Conservation (phyloP, 2,797 vertebrate genomes). For the Lacerta bilineata region DNA sequence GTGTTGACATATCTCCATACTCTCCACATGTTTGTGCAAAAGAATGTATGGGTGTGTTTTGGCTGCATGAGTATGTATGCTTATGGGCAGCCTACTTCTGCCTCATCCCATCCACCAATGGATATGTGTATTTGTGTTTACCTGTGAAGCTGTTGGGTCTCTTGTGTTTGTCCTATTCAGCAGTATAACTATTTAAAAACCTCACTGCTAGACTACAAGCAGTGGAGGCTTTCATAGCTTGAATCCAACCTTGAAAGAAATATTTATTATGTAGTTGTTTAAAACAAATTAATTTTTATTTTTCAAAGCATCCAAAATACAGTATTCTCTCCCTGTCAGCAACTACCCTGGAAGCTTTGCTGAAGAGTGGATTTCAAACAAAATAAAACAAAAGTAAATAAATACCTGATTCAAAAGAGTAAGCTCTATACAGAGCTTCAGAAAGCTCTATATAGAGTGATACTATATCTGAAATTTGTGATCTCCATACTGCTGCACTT, state of each 20-base stretch:
- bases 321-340: background rate
- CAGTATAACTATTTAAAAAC: too few species aligned
- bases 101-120: too few species aligned
- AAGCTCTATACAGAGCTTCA: too few species aligned
- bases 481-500: background rate
- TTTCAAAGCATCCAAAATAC: slow-evolving; percentile 1
- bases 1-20: too few species aligned
- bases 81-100: too few species aligned
- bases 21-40: too few species aligned
- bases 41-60: too few species aligned
- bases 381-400: background rate
- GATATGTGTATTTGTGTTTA: too few species aligned
- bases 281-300: slow-evolving; percentile 22
- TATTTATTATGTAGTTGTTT: slow-evolving; percentile 29
- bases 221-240: background rate
- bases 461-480: background rate
- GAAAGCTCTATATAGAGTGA: background rate
- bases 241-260: slow-evolving; percentile 39
- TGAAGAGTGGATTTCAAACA: background rate
- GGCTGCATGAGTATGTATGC: too few species aligned
- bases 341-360: background rate
- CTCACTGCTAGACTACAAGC: too few species aligned
- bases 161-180: too few species aligned
- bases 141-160: too few species aligned
- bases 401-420: slow-evolving; percentile 1